Percentiles rank a stretch among this genome's conserved stretches.
Conservation (phyloP, 1,140 invertebrate genomes). For the Pachypeltis micranthus region DNA sequence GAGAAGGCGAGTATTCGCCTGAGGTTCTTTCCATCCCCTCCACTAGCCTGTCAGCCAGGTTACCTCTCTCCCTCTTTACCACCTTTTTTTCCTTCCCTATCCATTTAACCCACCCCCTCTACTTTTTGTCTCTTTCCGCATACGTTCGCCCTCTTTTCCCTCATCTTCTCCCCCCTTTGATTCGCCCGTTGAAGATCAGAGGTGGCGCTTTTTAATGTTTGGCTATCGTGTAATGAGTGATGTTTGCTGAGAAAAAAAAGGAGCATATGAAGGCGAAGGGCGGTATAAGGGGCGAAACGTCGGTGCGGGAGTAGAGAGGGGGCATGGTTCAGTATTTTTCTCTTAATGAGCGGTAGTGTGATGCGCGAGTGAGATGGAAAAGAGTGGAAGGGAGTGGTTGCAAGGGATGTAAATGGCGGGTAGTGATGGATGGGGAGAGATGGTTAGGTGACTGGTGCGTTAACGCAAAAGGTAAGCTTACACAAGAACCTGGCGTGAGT, state of each 20-base stretch:
- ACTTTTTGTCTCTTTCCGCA: neutral
- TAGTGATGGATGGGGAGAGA: no score
- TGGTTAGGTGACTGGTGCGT: no score
- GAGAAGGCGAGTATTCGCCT: no score
- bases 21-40: no score
- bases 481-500: no score
- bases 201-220: slow-evolving; percentile 13
- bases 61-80: no score
- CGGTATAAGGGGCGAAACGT: neutral
- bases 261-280: neutral
- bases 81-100: no score
- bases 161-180: neutral
- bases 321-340: slow-evolving; percentile 3
- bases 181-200: slow-evolving; percentile 11
- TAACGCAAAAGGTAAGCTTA: no score
- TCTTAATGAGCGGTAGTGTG: slow-evolving; percentile 1
- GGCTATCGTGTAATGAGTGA: slow-evolving; percentile 16
- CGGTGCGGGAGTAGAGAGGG: no score
- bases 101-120: no score
- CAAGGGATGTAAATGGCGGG: no score
- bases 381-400: neutral
- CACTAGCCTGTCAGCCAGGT: no score
- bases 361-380: neutral
- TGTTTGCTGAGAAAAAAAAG: neutral
- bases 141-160: neutral